A percentile compares a stretch with the other conserved stretches of the same genome.
These are phyloP conservation scores for Dryococelus australis DNA, from an alignment of 2,888 invertebrate genomes.

Conservation along the genomic window DNA sequence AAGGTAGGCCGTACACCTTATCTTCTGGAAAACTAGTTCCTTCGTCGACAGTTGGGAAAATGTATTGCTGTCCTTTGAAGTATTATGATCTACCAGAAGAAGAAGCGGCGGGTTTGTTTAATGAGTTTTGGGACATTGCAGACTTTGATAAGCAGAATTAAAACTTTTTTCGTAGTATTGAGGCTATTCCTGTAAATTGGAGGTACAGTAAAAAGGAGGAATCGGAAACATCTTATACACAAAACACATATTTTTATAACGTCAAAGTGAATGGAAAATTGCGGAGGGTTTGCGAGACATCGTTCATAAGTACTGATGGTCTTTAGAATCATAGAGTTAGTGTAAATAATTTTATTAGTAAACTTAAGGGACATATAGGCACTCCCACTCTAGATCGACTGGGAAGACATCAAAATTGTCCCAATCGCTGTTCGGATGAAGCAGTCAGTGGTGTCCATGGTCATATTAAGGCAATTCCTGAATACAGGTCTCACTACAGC, in stretches of 20 bases:
- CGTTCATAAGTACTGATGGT: background rate
- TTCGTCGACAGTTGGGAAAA: background rate
- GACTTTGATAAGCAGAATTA: background rate
- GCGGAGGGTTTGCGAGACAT: no score
- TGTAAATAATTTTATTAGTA: no score
- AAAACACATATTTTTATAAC: no score
- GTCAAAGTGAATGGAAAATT: no score
- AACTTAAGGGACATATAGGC: no score
- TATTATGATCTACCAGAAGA: background rate
- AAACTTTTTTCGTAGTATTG: background rate
- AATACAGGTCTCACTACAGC: no score
- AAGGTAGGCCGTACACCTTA: background rate
- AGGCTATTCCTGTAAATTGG: background rate
- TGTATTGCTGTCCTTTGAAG: background rate
- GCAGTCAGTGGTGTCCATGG: no score
- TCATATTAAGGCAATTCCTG: no score
- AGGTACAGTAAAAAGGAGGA: background rate
- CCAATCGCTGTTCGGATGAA: no score
- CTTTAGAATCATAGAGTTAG: background rate
- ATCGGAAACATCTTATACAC: no score
- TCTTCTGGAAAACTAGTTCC: background rate
- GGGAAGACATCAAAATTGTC: no score
- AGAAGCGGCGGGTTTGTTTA: background rate
- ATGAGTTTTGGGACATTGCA: background rate
- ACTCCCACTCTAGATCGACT: no score